A percentile compares a stretch with the other conserved stretches of the same genome.
These are phyloP conservation scores for Pollenia angustigena DNA, from an alignment of 2,888 invertebrate genomes.

Conservation along the genomic window DNA sequence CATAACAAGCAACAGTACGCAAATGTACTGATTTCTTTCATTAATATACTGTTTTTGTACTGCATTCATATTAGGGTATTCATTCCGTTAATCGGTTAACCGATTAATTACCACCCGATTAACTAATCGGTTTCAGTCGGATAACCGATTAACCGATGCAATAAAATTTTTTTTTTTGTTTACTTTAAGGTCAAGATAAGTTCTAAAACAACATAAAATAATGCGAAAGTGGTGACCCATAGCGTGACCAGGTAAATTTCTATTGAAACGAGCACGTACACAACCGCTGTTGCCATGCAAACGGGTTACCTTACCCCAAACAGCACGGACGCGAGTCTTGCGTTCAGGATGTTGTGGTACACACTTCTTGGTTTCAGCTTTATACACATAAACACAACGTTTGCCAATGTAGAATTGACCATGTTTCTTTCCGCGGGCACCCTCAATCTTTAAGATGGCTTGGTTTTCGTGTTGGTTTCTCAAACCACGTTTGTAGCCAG, in stretches of 20 bases:
- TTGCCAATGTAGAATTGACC: slow-evolving; percentile 98
- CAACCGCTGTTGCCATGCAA: slow-evolving; percentile 98
- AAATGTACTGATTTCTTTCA: no score
- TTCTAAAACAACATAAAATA: no score
- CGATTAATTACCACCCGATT: no score
- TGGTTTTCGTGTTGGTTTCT: slow-evolving; percentile 99
- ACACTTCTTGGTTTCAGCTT: slow-evolving; percentile 94
- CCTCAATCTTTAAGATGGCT: slow-evolving; percentile 97
- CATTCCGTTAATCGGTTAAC: no score
- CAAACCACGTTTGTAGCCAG: slow-evolving; percentile 97
- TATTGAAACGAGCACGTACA: slow-evolving; percentile 98
- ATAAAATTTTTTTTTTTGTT: no score
- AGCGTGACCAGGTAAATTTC: slow-evolving; percentile 98
- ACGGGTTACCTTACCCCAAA: slow-evolving; percentile 99
- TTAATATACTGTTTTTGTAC: no score
- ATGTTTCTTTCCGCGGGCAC: slow-evolving; percentile 91
- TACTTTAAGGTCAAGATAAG: no score
- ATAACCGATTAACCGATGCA: no score
- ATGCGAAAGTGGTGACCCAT: slow-evolving; percentile 99
- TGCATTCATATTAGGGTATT: no score
- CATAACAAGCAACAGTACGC: no score
- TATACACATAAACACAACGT: slow-evolving; percentile 98
- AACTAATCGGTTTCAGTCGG: no score
- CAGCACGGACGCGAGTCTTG: slow-evolving; percentile 95
- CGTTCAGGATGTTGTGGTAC: slow-evolving; percentile 93